Evolutionary conservation across 23 tunicate species (phyloP).

Genomic region (Botrylloides violaceus): DNA sequence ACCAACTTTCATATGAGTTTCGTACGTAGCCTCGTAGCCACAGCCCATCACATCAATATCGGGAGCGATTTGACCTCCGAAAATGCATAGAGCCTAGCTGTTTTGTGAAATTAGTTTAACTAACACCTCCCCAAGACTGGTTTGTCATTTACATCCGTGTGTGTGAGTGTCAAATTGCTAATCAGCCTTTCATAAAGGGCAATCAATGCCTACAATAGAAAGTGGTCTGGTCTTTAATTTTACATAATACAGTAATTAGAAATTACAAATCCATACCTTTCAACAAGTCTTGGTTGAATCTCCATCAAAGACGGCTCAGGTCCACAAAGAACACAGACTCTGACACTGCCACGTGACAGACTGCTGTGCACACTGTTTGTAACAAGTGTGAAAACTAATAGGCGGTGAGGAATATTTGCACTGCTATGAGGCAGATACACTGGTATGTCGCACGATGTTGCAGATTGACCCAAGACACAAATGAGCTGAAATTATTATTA

Average conservation of each 20-base stretch:
- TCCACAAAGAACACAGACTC: conserved; percentile 82
- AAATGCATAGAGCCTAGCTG: too few species aligned
- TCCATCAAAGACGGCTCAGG: conserved; percentile 71
- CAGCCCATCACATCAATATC: too few species aligned
- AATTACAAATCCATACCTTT: conserved; percentile 34
- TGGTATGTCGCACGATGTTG: conserved; percentile 72
- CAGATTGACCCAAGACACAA: conserved; percentile 27
- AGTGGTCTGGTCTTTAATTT: neutral
- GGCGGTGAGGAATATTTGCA: conserved; percentile 66
- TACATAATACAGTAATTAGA: neutral
- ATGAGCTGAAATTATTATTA: conserved; percentile 47
- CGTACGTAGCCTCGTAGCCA: too few species aligned
- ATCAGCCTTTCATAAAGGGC: too few species aligned
- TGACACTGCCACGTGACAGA: conserved; percentile 36
- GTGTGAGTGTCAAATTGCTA: too few species aligned
- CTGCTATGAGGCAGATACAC: conserved; percentile 79
- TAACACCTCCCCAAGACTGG: too few species aligned
- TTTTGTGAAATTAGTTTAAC: too few species aligned
- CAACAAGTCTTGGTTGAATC: conserved; percentile 48
- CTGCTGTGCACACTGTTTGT: conserved; percentile 17
- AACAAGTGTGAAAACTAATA: conserved; percentile 59
- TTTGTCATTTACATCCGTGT: too few species aligned
- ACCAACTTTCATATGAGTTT: too few species aligned
- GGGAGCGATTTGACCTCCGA: too few species aligned
- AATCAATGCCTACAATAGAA: too few species aligned